Conservation (phyloP, 2,113 vertebrate species). For the Nannospalax galili region DNA sequence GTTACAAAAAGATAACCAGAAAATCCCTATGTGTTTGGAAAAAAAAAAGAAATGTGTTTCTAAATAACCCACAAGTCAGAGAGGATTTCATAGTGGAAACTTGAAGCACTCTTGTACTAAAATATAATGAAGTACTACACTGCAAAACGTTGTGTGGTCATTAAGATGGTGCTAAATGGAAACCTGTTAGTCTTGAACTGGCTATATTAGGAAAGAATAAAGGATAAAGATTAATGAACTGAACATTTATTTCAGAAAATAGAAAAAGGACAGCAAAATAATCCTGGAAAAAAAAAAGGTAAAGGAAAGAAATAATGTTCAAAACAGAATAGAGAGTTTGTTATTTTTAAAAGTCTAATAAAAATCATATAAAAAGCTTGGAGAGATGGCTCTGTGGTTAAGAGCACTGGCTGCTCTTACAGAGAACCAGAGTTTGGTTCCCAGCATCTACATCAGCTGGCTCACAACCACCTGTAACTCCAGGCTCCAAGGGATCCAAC, state of each 20-base stretch:
- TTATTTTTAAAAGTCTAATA: conserved; percentile 55
- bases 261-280: conserved; percentile 22
- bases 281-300: neutral
- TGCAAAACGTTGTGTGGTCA: neutral
- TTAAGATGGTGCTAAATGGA: neutral
- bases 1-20: neutral
- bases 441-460: neutral
- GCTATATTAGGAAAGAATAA: neutral
- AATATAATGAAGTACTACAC: conserved; percentile 12
- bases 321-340: neutral
- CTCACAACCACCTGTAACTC: neutral
- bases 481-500: neutral
- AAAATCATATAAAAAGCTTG: neutral
- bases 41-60: conserved; percentile 26
- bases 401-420: neutral
- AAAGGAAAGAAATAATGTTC: conserved; percentile 32
- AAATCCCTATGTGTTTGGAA: conserved; percentile 7
- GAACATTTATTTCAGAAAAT: conserved; percentile 42
- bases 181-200: neutral
- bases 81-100: conserved; percentile 21
- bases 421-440: neutral
- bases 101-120: neutral
- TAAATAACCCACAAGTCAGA: conserved; percentile 35
- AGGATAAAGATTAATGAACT: neutral
- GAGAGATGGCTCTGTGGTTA: neutral